These are phyloP conservation scores for Diachrysia chrysitis DNA, from an alignment of 2,888 invertebrate genomes.

Conservation along the genomic window DNA sequence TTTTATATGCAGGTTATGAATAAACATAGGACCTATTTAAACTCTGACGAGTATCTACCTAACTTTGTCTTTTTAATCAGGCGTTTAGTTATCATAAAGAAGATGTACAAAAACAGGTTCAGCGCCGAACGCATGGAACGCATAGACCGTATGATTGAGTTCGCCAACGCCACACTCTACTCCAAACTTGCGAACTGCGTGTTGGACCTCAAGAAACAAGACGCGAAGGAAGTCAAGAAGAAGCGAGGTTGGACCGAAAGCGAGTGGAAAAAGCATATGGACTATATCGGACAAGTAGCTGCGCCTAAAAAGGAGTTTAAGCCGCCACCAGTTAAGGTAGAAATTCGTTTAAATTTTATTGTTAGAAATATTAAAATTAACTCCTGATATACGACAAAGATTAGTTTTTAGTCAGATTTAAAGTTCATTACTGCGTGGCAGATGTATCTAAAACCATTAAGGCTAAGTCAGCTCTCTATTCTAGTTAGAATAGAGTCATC, in stretches of 20 bases:
- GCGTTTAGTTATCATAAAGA: slow-evolving; percentile 72
- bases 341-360: slow-evolving; percentile 3
- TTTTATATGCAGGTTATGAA: no score
- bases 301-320: slow-evolving; percentile 71
- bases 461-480: no score
- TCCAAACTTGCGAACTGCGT: slow-evolving; percentile 81
- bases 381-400: no score
- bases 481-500: no score
- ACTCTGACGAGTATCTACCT: no score
- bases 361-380: no score
- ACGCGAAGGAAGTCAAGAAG: slow-evolving; percentile 76
- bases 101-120: slow-evolving; percentile 74
- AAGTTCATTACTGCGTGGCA: no score
- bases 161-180: slow-evolving; percentile 76
- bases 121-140: slow-evolving; percentile 72
- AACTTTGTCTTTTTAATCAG: no score
- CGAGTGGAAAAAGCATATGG: slow-evolving; percentile 87
- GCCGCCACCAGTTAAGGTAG: slow-evolving; percentile 71
- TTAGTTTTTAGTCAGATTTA: no score
- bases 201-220: slow-evolving; percentile 77
- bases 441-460: no score
- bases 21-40: no score
- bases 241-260: slow-evolving; percentile 80
- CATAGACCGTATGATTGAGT: slow-evolving; percentile 81
- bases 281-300: slow-evolving; percentile 79